Conservation (phyloP, 2,888 invertebrate genomes). For the Campoplex nolae region DNA sequence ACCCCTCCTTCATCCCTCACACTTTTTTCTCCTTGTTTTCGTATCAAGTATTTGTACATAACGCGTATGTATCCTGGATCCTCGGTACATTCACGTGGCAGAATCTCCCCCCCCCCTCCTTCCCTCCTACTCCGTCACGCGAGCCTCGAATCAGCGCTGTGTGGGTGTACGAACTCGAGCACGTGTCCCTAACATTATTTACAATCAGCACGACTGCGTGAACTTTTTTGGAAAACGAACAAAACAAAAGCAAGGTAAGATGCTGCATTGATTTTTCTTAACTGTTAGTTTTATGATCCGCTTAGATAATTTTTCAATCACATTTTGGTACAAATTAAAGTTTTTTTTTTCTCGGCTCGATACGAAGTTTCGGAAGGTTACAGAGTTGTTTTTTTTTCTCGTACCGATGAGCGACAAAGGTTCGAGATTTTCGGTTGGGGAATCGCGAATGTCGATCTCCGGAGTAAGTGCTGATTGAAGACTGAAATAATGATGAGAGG, state of each 20-base stretch:
- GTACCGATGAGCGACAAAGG: background rate
- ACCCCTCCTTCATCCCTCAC: slow-evolving; percentile 3
- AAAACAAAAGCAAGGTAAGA: too few species aligned
- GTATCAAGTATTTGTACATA: background rate
- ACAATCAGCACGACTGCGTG: background rate
- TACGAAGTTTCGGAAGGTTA: too few species aligned
- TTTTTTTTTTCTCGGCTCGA: too few species aligned
- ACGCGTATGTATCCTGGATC: slow-evolving; percentile 21
- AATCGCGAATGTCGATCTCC: background rate
- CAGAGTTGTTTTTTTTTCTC: background rate
- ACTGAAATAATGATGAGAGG: slow-evolving; percentile 13
- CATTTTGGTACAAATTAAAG: too few species aligned
- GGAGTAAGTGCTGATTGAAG: background rate
- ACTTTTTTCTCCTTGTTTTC: background rate
- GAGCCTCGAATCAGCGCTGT: background rate
- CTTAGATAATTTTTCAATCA: too few species aligned
- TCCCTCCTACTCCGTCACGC: background rate
- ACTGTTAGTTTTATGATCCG: too few species aligned
- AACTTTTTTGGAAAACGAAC: background rate
- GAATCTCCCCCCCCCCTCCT: slow-evolving; percentile 4
- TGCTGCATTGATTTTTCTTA: too few species aligned
- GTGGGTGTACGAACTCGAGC: slow-evolving; percentile 18
- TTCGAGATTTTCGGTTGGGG: background rate
- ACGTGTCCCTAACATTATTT: slow-evolving; percentile 13
- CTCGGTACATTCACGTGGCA: slow-evolving; percentile 28